Percentiles rank a stretch among this genome's conserved stretches.
Evolutionary conservation across 2,888 invertebrate species (phyloP).

Genomic region (Pyrochroa serraticornis): DNA sequence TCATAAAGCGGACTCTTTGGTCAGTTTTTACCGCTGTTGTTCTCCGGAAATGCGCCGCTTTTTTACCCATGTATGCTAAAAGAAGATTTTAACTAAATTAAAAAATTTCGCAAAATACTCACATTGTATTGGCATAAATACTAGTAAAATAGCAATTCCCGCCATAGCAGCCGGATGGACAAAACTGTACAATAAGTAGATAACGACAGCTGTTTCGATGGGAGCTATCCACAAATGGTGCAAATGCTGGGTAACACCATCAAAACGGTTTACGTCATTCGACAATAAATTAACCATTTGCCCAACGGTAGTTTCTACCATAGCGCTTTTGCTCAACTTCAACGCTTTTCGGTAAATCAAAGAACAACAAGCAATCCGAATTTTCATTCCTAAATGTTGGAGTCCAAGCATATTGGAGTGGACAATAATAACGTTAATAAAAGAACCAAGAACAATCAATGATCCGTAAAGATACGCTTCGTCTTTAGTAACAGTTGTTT

Average conservation of each 20-base stretch:
- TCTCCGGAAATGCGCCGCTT: slow-evolving; percentile 51
- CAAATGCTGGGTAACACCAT: slow-evolving; percentile 77
- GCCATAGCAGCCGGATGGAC: slow-evolving; percentile 62
- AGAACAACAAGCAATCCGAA: slow-evolving; percentile 74
- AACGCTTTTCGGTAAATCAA: slow-evolving; percentile 77
- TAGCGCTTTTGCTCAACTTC: slow-evolving; percentile 77
- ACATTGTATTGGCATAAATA: slow-evolving; percentile 60
- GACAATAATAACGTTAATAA: slow-evolving; percentile 67
- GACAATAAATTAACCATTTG: slow-evolving; percentile 65
- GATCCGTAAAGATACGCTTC: slow-evolving; percentile 79
- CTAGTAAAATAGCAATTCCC: slow-evolving; percentile 61
- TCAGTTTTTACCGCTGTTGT: slow-evolving; percentile 62
- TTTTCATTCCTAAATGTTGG: slow-evolving; percentile 81
- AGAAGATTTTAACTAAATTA: not conserved
- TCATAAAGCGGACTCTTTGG: slow-evolving; percentile 70
- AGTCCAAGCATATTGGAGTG: slow-evolving; percentile 87
- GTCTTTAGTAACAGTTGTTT: slow-evolving; percentile 51
- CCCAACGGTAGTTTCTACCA: slow-evolving; percentile 82
- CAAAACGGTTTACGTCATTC: slow-evolving; percentile 87
- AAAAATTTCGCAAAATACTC: slow-evolving; percentile 35
- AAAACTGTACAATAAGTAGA: slow-evolving; percentile 69
- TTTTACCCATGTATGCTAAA: slow-evolving; percentile 44
- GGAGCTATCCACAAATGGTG: slow-evolving; percentile 85
- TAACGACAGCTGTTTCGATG: slow-evolving; percentile 73
- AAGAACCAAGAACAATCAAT: slow-evolving; percentile 73